Evolutionary conservation across 2,888 invertebrate species (phyloP), one percentile per base, ranked within the genome.

Genomic region (Leptopilina myrica): DNA sequence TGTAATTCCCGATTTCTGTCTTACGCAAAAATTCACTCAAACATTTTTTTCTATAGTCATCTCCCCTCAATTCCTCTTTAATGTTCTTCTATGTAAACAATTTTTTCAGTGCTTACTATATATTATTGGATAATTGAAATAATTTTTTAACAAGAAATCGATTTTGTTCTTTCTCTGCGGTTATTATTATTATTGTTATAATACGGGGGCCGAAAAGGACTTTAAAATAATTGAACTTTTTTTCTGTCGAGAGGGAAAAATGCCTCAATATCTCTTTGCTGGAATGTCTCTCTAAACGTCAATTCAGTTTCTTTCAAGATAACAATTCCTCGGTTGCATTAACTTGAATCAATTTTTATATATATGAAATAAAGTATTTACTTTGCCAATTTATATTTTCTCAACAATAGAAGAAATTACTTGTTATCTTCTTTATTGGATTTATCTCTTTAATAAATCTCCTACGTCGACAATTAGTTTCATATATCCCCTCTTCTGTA

Each of bases 251-350:
- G n/a, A 59, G 59, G 15, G 59, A 11, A 59, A 20, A 59, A 33
- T 59, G 59, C 59, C 59, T 59, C 59, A 59, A 59, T 59, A 59
- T 15, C n/a, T 15, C 33, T 59, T 15, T 15, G 5, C 15, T 3
- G 59, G 59, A 59, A 59, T 59, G 59, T 59, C 59, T 59, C 15
- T 59, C 43, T 46, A 66, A 43, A 43, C 46, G 66, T n/a, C 66
- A 43, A n/a, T 66, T 66, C 43, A 12, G 43, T n/a, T 43, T 46
- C 40, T n/a, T 15, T 40, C 40, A 43, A 66, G 43, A 46, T 43
- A 66, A 66, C n/a, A 66, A 43, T 66, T 15, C 15, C 43, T 66
- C 66, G n/a, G 9, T 43, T n/a, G 40, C 8, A 59, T 43, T 66
- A 14, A 43, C 15, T 46, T 66, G n/a, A 43, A 46, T 46, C 15